Base-by-base conservation (phyloP, 1,140 invertebrate species). In the Drosophila eugracilis region DNA sequence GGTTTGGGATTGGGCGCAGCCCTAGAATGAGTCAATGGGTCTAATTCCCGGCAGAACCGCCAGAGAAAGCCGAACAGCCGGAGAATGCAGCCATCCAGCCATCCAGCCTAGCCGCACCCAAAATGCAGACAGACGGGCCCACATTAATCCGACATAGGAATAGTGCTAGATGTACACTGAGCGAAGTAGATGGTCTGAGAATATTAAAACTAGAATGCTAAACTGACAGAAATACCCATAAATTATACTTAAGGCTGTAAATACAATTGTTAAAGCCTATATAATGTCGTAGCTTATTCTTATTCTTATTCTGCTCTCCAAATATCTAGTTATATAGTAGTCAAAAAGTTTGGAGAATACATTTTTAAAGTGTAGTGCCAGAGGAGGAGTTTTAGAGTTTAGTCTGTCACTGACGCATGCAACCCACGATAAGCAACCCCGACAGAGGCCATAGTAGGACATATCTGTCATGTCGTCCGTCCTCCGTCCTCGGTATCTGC, bases 361-460 rank as follows among this genome's bases (percentile, higher is more conserved):
- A 12, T 41, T 41, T n/a, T 36, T 36, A 5, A 2, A 26, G 42
- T 62, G 10, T 6, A 9, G 1, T 34, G 39, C 12, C 32, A 24
- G 7, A 48, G 60, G 41, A 65, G 57, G 41, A 62, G 60, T 62
- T 62, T 47, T 36, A 62, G 60, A 62, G 60, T 65, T 49, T 63
- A 65, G 60, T 44, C 53, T 32, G 44, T 21, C 60, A 65, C 37
- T 53, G 65, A 69, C 45, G 63, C 65, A 76, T 49, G 44, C 65
- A 73, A 66, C 73, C 58, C 55, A 72, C 72, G 74, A 54, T 80
- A 74, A 74, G 65, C 70, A 74, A 74, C 70, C 70, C 70, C 42
- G 47, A 62, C 71, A 37, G 70, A 74, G 70, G 70, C 70, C 70
- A 74, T 74, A 74, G 70, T 74, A 74, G 70, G 70, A 73, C 32